These are phyloP conservation scores for Meloidogyne floridensis DNA, from an alignment of 1,140 invertebrate genomes.

Conservation along the genomic window DNA sequence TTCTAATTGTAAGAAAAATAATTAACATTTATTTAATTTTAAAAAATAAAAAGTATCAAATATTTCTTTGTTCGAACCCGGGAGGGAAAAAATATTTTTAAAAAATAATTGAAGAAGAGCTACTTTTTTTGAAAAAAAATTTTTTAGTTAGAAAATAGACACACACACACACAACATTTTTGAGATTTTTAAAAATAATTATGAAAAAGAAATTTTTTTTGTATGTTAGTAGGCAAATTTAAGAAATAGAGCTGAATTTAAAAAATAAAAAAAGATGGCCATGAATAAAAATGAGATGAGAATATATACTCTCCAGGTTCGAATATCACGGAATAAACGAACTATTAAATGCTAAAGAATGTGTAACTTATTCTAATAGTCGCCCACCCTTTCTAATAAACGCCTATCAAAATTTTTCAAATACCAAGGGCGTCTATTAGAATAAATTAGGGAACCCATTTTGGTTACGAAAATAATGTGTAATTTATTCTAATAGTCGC, in stretches of 20 bases:
- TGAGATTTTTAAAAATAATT: background rate
- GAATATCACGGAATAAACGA: background rate
- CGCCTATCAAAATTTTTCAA: background rate
- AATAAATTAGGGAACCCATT: background rate
- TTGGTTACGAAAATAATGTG: background rate
- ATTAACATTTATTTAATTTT: background rate
- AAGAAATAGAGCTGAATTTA: background rate
- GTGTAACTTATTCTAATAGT: background rate
- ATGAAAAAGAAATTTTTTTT: no score
- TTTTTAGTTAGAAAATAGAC: background rate
- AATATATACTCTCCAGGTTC: background rate
- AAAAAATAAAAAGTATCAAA: background rate
- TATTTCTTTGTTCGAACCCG: background rate
- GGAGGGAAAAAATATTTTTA: background rate
- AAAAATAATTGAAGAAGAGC: constrained; percentile 6
- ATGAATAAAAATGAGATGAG: background rate
- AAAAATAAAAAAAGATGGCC: background rate
- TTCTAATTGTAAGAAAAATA: no score
- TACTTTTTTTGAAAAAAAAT: background rate
- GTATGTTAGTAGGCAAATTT: background rate
- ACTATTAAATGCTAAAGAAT: background rate
- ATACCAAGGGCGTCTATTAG: background rate
- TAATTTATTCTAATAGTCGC: background rate
- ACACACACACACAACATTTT: background rate
- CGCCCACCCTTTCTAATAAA: background rate